Evolutionary conservation across 2,113 vertebrate species (phyloP), one percentile per base, ranked within the genome.

Genomic region (Sylvietta virens): DNA sequence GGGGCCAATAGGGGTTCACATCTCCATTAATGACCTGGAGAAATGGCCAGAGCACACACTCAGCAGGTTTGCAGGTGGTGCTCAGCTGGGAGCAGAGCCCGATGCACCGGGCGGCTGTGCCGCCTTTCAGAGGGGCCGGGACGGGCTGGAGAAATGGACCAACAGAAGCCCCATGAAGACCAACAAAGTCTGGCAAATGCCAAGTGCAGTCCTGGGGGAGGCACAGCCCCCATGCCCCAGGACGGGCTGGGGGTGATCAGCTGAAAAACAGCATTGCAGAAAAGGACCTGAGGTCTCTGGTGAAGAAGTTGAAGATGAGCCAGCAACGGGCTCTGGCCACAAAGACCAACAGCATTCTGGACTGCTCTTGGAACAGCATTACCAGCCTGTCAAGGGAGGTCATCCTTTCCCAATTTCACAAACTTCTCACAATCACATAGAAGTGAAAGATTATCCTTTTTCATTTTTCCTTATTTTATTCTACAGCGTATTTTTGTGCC

Each of bases 51-150:
- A 30, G 31, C 3, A 33, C 30, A 51, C 30, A 20, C 18, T 39
- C n/a, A 26, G 10, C 13, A 42, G 6, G 17, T 51, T 7, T 73
- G 30, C 9, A 70, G 30, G 3, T 54, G 33, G 24, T 8, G 15
- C 6, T 17, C 17, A 74, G 4, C 30, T 1, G 19, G 53, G 35
- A 82, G 61, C 35, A 19, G 44, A 6, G 21, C 5, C 57, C 15
- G 1, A 15, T 0, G 13, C 21, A 35, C 27, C 1, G 8, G 14
- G 6, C 0, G 2, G 20, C 5, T 64, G 54, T 69, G 33, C 15
- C 1, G 0, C 22, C 39, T 2, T 11, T 50, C 33, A 31, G 48
- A 84, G 54, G 30, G 18, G 51, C 17, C 13, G 6, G 17, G 13
- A 2, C 18, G 39, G 28, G 39, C n/a, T 87, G 48, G 18, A 58